A percentile compares a stretch with the other conserved stretches of the same genome.
Evolutionary conservation across 1,140 invertebrate species (phyloP).

Genomic region (Megalonaias nervosa): DNA sequence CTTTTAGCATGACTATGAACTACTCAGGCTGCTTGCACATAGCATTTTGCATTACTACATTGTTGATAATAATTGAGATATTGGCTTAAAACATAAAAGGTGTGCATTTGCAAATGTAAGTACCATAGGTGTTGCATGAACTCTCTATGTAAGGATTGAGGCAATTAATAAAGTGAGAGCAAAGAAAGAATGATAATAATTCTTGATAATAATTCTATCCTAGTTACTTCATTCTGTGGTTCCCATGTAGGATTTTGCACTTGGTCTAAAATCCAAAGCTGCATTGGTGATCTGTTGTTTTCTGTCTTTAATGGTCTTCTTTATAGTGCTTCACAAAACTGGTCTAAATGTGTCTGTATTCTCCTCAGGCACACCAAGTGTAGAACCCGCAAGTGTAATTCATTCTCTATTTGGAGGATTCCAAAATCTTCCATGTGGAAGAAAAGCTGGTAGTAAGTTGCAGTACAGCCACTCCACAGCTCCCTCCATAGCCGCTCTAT

Average conservation of each 20-base stretch:
- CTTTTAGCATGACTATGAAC: too few species aligned
- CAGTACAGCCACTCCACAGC: constrained; percentile 24
- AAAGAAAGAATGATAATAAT: too few species aligned
- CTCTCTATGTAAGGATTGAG: too few species aligned
- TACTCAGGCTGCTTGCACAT: too few species aligned
- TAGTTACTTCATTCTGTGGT: not conserved
- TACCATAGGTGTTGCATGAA: too few species aligned
- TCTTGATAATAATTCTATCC: too few species aligned
- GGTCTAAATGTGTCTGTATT: constrained; percentile 30
- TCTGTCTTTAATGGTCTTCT: constrained; percentile 30
- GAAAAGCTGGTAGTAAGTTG: constrained; percentile 36
- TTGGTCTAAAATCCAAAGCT: constrained; percentile 30
- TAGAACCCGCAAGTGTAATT: constrained; percentile 18
- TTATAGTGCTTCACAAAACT: constrained; percentile 26
- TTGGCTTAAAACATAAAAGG: too few species aligned
- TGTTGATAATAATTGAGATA: too few species aligned
- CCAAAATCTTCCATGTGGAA: constrained; percentile 32
- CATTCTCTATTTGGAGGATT: constrained; percentile 29
- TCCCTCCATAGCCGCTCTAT: constrained; percentile 50
- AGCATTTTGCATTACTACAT: too few species aligned
- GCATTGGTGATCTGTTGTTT: constrained; percentile 20
- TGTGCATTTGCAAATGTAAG: too few species aligned
- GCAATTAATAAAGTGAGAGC: too few species aligned
- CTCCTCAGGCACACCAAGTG: constrained; percentile 31
- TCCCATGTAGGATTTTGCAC: not conserved